Percentiles rank a stretch among this genome's conserved stretches.
Conservation (phyloP, 2,888 invertebrate genomes). For the Drosophila diplacantha region DNA sequence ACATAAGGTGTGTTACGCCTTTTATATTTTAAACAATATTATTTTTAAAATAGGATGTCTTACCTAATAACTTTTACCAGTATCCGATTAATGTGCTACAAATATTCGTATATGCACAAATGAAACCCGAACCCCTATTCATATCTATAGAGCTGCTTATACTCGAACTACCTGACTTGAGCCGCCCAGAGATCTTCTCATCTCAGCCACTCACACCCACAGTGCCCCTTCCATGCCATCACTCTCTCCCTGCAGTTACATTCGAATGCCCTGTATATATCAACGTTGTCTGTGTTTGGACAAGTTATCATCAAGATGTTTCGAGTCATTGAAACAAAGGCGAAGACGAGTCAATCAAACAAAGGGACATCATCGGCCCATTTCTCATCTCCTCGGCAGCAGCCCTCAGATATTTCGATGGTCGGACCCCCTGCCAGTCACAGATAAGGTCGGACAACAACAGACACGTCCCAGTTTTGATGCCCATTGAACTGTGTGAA, state of each 20-base stretch:
- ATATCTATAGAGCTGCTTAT: background rate
- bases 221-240: background rate
- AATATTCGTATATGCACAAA: background rate
- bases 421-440: conserved; percentile 12
- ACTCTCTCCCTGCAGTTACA: background rate
- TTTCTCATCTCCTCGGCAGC: conserved; percentile 30
- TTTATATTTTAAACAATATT: no score
- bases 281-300: conserved; percentile 44
- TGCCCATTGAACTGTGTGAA: conserved; percentile 66
- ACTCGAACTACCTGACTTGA: background rate
- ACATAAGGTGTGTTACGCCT: no score
- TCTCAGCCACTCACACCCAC: conserved; percentile 3
- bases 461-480: conserved; percentile 53
- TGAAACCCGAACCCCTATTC: background rate
- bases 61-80: background rate
- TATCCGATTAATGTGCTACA: background rate
- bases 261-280: conserved; percentile 5
- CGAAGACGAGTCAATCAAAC: conserved; percentile 67
- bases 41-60: background rate
- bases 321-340: conserved; percentile 70
- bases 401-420: conserved; percentile 28
- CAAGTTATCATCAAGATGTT: conserved; percentile 68
- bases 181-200: background rate
- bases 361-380: conserved; percentile 47
- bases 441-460: conserved; percentile 46